A percentile compares a stretch with the other conserved stretches of the same genome.
Evolutionary conservation across 2,113 vertebrate genomes (phyloP).

Genomic region (Phasianus colchicus): DNA sequence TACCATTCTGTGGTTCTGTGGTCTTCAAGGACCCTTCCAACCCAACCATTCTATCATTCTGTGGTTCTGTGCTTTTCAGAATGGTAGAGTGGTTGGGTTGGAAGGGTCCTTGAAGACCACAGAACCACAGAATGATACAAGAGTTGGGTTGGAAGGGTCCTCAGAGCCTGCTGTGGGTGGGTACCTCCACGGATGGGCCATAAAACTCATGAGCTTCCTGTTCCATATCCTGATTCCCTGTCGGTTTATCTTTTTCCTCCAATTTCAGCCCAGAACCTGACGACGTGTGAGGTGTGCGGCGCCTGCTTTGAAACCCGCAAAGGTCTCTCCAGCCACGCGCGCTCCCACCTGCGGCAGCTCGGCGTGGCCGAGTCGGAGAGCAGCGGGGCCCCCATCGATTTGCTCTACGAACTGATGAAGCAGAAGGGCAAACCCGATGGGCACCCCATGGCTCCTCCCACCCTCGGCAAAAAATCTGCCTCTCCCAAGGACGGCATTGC

Average conservation of each 20-base stretch:
- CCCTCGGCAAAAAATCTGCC: constrained; percentile 72
- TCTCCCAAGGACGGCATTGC: constrained; percentile 66
- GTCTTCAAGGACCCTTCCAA: too few species aligned
- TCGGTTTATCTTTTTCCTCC: rapidly evolving
- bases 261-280: constrained; percentile 78
- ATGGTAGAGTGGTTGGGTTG: too few species aligned
- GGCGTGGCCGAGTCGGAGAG: constrained; percentile 88
- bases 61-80: too few species aligned
- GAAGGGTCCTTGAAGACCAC: too few species aligned
- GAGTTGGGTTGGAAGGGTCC: too few species aligned
- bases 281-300: constrained; percentile 90
- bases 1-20: too few species aligned
- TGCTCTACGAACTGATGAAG: constrained; percentile 88
- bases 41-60: too few species aligned
- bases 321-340: constrained; percentile 91
- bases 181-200: too few species aligned
- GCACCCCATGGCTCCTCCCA: constrained; percentile 26
- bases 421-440: constrained; percentile 81
- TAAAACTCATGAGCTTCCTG: too few species aligned
- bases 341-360: constrained; percentile 91
- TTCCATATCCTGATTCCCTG: neutral
- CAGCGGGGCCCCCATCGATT: constrained; percentile 88
- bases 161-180: too few species aligned
- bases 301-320: constrained; percentile 90
- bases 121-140: too few species aligned